phyloP scores from a whole-genome alignment of 2,797 vertebrate species.

The Cyclura pinguis region DNA sequence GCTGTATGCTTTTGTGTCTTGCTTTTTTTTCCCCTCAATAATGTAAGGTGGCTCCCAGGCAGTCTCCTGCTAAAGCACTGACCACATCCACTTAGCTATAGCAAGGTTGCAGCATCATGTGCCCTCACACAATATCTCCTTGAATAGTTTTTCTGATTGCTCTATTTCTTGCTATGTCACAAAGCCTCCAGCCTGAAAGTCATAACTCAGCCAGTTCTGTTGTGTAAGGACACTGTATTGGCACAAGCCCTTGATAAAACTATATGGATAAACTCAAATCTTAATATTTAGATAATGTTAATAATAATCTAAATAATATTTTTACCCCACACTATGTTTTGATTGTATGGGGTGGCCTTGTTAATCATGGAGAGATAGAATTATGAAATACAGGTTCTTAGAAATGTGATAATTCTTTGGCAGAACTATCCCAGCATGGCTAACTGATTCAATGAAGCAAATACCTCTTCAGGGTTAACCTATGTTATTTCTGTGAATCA shows the following conservation, averaged over 20 bases:
- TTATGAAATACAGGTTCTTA: not conserved
- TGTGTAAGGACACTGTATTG: not conserved
- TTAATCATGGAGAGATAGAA: not conserved
- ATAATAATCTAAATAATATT: not conserved
- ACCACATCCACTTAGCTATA: not conserved
- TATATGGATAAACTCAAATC: too few species aligned
- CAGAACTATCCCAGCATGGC: not conserved
- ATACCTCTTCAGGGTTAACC: not conserved
- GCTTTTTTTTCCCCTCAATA: not conserved
- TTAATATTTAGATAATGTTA: not conserved
- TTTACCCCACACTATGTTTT: not conserved
- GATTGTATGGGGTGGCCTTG: not conserved
- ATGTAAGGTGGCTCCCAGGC: not conserved
- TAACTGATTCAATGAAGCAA: not conserved
- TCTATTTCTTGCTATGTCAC: conserved; percentile 13
- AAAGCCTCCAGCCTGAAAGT: not conserved
- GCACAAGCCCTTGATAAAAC: too few species aligned
- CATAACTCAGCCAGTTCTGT: not conserved
- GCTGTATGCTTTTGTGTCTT: not conserved
- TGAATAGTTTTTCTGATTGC: not conserved
- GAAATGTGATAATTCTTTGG: not conserved
- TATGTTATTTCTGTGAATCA: not conserved
- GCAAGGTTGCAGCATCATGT: not conserved
- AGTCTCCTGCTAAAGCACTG: not conserved
- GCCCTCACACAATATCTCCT: not conserved